Evolutionary conservation across 2,888 invertebrate genomes (phyloP).

Genomic region (Athripsodes cinereus): DNA sequence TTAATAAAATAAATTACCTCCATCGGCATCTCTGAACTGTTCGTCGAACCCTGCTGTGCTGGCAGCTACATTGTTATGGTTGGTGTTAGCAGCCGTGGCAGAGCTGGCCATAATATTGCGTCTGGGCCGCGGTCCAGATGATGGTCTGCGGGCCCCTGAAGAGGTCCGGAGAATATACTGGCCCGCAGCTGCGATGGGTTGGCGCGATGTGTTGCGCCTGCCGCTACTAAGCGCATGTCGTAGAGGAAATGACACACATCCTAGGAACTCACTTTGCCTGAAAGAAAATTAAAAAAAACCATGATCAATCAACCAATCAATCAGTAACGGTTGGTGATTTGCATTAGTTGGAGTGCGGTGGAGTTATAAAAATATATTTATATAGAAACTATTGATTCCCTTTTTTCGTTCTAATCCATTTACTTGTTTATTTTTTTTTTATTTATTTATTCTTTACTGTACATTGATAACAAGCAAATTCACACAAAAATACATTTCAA

Average conservation of each 20-base stretch:
- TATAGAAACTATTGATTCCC: too few relatives aligned
- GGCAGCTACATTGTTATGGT: neutral
- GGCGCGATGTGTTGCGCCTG: constrained; percentile 1
- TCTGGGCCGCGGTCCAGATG: constrained; percentile 36
- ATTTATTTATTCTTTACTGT: too few relatives aligned
- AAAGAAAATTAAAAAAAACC: constrained; percentile 30
- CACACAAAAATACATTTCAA: too few relatives aligned
- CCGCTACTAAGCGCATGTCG: constrained; percentile 72
- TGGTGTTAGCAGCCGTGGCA: constrained; percentile 31
- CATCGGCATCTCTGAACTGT: neutral
- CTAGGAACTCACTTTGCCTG: constrained; percentile 91
- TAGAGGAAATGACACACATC: constrained; percentile 88
- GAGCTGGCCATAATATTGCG: constrained; percentile 26
- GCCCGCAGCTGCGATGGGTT: constrained; percentile 3
- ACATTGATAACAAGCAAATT: too few relatives aligned
- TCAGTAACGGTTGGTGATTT: too few relatives aligned
- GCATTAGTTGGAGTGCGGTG: too few relatives aligned
- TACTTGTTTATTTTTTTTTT: too few relatives aligned
- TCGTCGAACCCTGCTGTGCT: neutral
- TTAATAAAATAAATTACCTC: too few relatives aligned
- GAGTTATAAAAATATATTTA: too few relatives aligned
- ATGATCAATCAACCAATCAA: too few relatives aligned
- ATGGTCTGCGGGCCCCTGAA: constrained; percentile 63
- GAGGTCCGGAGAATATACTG: constrained; percentile 55
- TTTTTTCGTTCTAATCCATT: too few relatives aligned